A percentile compares a stretch with the other conserved stretches of the same genome.
phyloP scores from a whole-genome alignment of 2,888 invertebrate species.

The Drosophila birchii region DNA sequence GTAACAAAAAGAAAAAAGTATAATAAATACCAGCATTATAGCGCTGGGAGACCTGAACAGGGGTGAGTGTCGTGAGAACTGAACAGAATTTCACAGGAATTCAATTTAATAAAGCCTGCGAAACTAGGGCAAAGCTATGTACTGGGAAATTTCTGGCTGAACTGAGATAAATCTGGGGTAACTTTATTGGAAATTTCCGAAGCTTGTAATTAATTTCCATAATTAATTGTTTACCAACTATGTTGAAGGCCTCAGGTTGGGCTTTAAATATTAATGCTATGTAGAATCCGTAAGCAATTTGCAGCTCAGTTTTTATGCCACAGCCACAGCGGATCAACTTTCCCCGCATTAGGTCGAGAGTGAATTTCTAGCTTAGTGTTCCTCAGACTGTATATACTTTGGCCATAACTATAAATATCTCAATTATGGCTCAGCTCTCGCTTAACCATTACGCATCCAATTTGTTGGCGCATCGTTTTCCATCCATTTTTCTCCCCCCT shows the following conservation, averaged over 20 bases:
- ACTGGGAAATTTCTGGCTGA: constrained; percentile 3
- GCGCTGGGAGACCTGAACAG: constrained; percentile 16
- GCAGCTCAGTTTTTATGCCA: constrained; percentile 9
- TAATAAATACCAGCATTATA: constrained; percentile 44
- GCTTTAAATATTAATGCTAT: constrained; percentile 1
- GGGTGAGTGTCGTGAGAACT: constrained; percentile 42
- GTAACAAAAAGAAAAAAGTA: constrained; percentile 37
- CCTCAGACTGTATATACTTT: constrained; percentile 1
- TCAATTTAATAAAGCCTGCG: constrained; percentile 33
- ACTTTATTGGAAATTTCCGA: constrained; percentile 14
- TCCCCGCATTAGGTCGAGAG: constrained; percentile 23
- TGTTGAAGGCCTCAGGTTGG: not conserved
- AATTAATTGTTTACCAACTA: constrained; percentile 16
- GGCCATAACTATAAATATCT: constrained; percentile 42
- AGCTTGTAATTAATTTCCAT: constrained; percentile 9
- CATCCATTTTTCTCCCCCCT: not conserved
- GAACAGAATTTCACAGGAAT: constrained; percentile 35
- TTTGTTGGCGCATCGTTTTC: constrained; percentile 50
- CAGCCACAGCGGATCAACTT: constrained; percentile 2
- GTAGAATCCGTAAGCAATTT: not conserved
- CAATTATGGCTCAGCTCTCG: constrained; percentile 35
- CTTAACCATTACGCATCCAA: constrained; percentile 44
- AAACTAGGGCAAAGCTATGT: constrained; percentile 23
- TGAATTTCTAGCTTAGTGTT: constrained; percentile 6
- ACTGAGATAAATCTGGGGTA: constrained; percentile 2